phyloP scores from a whole-genome alignment of 2,888 invertebrate species.

The Euspilapteryx auroguttella region DNA sequence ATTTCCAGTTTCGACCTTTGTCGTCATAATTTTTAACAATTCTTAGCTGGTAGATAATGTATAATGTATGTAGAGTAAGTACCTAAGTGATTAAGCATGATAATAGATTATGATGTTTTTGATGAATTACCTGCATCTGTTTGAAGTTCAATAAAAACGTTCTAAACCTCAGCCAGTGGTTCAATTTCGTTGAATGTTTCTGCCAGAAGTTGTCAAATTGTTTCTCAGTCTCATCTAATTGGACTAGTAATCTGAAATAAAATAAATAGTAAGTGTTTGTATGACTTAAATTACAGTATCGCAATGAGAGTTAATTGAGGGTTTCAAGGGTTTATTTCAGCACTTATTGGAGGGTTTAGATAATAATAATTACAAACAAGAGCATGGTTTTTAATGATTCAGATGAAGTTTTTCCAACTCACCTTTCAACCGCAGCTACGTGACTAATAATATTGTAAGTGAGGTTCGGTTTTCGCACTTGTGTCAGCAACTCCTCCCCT shows the following conservation, averaged over 20 bases:
- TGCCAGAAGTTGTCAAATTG: constrained; percentile 95
- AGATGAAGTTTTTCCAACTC: too few species aligned
- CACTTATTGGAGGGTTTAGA: too few species aligned
- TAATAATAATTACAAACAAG: too few species aligned
- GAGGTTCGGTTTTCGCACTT: constrained; percentile 69
- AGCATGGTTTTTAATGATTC: too few species aligned
- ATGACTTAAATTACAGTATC: too few species aligned
- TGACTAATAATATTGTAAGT: constrained; percentile 78
- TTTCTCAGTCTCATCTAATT: constrained; percentile 91
- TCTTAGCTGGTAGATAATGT: constrained; percentile 6
- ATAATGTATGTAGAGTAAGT: constrained; percentile 4
- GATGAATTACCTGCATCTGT: constrained; percentile 77
- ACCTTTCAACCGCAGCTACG: constrained; percentile 92
- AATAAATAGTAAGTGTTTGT: too few species aligned
- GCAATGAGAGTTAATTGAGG: too few species aligned
- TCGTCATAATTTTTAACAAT: constrained; percentile 13
- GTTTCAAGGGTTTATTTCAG: too few species aligned
- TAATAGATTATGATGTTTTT: constrained; percentile 1
- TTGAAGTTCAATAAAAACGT: constrained; percentile 95
- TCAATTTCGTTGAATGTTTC: constrained; percentile 85
- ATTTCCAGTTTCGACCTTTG: constrained; percentile 37
- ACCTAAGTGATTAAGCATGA: constrained; percentile 7
- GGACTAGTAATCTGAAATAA: constrained; percentile 82
- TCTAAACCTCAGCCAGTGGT: constrained; percentile 87
- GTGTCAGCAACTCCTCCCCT: constrained; percentile 82